These are phyloP conservation scores for Drosophila repleta DNA, from an alignment of 1,140 invertebrate species.

Conservation along the genomic window DNA sequence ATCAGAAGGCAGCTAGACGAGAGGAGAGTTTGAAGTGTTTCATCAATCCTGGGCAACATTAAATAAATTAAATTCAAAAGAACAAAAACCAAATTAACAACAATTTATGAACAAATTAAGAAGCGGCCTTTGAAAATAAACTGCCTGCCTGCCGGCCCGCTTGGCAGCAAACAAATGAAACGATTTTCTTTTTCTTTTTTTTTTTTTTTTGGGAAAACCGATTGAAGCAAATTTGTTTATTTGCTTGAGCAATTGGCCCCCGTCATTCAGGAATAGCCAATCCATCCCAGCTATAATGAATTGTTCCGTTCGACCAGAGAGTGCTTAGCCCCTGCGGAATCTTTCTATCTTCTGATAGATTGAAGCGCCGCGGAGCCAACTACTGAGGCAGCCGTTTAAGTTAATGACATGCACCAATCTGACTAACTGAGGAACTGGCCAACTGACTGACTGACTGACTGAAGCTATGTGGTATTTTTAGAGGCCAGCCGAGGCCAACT, in stretches of 20 bases:
- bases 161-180: background rate
- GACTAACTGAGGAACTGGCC: conserved; percentile 50
- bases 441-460: conserved; percentile 47
- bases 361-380: conserved; percentile 58
- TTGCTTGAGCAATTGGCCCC: conserved; percentile 74
- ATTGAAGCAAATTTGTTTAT: conserved; percentile 69
- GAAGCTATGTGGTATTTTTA: conserved; percentile 72
- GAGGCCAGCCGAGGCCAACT: conserved; percentile 73
- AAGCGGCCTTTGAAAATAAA: conserved; percentile 67
- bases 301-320: conserved; percentile 56
- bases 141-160: background rate
- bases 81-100: conserved; percentile 66
- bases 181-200: no score
- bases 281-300: conserved; percentile 69
- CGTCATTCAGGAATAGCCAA: conserved; percentile 66
- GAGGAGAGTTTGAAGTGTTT: conserved; percentile 51
- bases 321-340: conserved; percentile 8
- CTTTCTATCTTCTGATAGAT: conserved; percentile 57
- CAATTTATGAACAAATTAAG: conserved; percentile 80
- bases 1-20: conserved; percentile 22
- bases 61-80: conserved; percentile 76
- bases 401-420: conserved; percentile 57
- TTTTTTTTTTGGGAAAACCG: conserved; percentile 23
- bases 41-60: conserved; percentile 69
- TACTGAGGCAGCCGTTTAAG: conserved; percentile 63